phyloP scores from a whole-genome alignment of 2,113 vertebrate species.

The Pantherophis guttatus region DNA sequence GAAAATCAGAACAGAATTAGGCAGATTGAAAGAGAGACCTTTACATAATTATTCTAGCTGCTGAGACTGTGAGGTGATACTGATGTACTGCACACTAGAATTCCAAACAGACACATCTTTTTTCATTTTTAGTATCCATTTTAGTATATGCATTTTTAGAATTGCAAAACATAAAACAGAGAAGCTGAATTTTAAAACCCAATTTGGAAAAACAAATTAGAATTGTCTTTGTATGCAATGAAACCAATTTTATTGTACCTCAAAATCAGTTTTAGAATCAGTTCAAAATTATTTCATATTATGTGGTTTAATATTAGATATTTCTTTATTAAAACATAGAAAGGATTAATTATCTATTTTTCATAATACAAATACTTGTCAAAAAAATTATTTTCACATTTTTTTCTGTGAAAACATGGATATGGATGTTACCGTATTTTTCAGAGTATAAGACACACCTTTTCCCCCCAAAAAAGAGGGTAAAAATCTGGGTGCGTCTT shows the following conservation, averaged over 20 bases:
- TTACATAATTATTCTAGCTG: neutral
- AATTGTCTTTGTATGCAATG: neutral
- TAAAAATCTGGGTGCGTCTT: no score
- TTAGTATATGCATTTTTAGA: neutral
- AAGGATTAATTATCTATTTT: neutral
- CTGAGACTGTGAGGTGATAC: neutral
- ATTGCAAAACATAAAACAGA: neutral
- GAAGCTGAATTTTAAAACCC: neutral
- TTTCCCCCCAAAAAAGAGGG: no score
- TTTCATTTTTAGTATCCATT: neutral
- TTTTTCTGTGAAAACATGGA: neutral
- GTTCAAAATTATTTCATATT: neutral
- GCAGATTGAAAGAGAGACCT: neutral
- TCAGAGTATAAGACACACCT: no score
- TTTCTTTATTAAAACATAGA: neutral
- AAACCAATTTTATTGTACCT: neutral
- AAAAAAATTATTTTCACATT: neutral
- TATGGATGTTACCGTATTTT: neutral
- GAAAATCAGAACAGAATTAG: neutral
- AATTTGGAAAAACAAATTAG: neutral
- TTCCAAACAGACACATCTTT: neutral
- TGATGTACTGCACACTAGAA: neutral
- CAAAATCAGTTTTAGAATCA: neutral
- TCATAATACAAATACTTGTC: neutral
- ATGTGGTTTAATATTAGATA: neutral